phyloP scores from a whole-genome alignment of 1,140 invertebrate species.

The Chironomus tepperi region DNA sequence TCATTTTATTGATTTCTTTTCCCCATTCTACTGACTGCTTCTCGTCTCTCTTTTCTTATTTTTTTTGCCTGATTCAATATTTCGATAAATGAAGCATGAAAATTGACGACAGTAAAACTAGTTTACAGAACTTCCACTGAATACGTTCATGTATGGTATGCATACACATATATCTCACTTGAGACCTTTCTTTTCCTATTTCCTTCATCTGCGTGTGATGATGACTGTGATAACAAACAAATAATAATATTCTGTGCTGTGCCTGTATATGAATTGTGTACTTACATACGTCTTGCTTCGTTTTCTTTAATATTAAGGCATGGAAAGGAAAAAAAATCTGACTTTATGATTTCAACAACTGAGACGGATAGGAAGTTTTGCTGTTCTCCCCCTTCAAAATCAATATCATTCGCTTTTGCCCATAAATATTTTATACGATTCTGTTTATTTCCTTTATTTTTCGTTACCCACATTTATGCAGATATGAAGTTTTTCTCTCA shows the following conservation, averaged over 20 bases:
- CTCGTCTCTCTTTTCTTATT: too few species aligned
- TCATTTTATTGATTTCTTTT: too few species aligned
- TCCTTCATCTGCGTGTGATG: background rate
- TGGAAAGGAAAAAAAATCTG: background rate
- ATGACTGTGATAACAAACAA: background rate
- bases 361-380: background rate
- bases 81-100: slow-evolving; percentile 8
- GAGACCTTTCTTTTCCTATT: background rate
- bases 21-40: too few species aligned
- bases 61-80: background rate
- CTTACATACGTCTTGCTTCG: background rate
- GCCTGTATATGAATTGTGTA: background rate
- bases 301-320: background rate
- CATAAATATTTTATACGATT: slow-evolving; percentile 15
- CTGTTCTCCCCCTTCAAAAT: background rate
- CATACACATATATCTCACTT: background rate
- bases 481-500: background rate
- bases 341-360: background rate
- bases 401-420: background rate
- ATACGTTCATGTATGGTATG: background rate
- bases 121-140: background rate
- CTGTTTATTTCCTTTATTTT: slow-evolving; percentile 8
- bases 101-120: slow-evolving; percentile 2
- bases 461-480: background rate
- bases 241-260: slow-evolving; percentile 5